Evolutionary conservation across 2,113 vertebrate species (phyloP), one percentile per base, ranked within the genome.

Genomic region (Chascanopsetta lugubris): DNA sequence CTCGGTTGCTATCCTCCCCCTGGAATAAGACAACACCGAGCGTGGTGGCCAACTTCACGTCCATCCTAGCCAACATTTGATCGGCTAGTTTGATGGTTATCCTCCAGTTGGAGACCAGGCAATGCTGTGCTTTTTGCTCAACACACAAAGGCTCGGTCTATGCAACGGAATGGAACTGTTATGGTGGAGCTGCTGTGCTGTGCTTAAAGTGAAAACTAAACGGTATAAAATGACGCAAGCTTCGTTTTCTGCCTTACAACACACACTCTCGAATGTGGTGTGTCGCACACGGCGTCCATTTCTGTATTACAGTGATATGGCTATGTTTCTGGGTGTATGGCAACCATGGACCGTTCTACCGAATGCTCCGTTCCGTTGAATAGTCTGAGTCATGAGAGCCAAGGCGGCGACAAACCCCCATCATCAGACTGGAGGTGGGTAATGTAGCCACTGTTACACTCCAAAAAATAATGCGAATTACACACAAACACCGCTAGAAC

Each of bases 71-170:
- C n/a, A n/a, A n/a, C n/a, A n/a, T n/a, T n/a, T n/a, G n/a, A n/a
- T n/a, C n/a, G n/a, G n/a, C n/a, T n/a, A n/a, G n/a, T n/a, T n/a
- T n/a, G n/a, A n/a, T n/a, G n/a, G n/a, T n/a, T n/a, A n/a, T 38
- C 34, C 34, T 5, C 30, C 4, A 43, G 56, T 25, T 7, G 40
- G 61, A 47, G 54, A 17, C 54, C 24, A 30, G 51, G 62, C 58
- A 51, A 26, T 7, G 58, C 45, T 36, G 32, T 45, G 50, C 58
- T 61, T 76, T 50, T 57, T 48, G 61, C 45, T 58, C 61, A 68
- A 42, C 17, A 42, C 86, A 89, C 86, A 87, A 87, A 87, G 89
- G 85, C 82, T 88, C 72, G 55, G 89, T 82, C 89, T 85, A 85
- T 74, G 83, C 77, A 83, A 63, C 81, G 86, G 69, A 87, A 85